phyloP scores from a whole-genome alignment of 2,888 invertebrate genomes.

The Netelia melanura region DNA sequence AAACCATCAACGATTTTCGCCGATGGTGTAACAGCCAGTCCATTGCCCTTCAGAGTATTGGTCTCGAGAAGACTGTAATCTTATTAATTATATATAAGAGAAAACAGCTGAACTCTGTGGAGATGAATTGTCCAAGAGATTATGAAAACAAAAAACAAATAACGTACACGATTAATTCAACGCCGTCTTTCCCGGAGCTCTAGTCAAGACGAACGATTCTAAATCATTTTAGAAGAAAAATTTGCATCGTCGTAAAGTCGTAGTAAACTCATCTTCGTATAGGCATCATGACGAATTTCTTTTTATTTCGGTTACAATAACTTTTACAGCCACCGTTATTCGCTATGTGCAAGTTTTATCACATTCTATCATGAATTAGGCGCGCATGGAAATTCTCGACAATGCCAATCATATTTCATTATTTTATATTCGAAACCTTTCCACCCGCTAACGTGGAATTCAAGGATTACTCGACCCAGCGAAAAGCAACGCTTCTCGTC shows the following conservation, averaged over 20 bases:
- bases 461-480: too few species aligned
- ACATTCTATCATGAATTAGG: too few species aligned
- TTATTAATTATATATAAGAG: neutral
- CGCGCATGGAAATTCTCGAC: too few species aligned
- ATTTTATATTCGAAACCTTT: too few species aligned
- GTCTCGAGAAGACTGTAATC: slow-evolving; percentile 86
- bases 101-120: slow-evolving; percentile 50
- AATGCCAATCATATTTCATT: too few species aligned
- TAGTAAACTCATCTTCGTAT: slow-evolving; percentile 16
- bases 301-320: slow-evolving; percentile 55
- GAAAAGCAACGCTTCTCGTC: too few species aligned
- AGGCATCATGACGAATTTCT: slow-evolving; percentile 5
- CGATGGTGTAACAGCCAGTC: slow-evolving; percentile 92
- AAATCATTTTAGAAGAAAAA: slow-evolving; percentile 24
- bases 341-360: too few species aligned
- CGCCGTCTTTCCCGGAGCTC: slow-evolving; percentile 47
- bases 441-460: too few species aligned
- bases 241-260: neutral
- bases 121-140: neutral
- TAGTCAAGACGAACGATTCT: slow-evolving; percentile 63
- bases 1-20: slow-evolving; percentile 89
- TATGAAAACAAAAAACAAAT: neutral
- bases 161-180: slow-evolving; percentile 15
- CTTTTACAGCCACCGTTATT: slow-evolving; percentile 43
- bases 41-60: slow-evolving; percentile 90